A percentile compares a stretch with the other conserved stretches of the same genome.
phyloP scores from a whole-genome alignment of 2,797 vertebrate genomes.

The Malacoctenus gilli region DNA sequence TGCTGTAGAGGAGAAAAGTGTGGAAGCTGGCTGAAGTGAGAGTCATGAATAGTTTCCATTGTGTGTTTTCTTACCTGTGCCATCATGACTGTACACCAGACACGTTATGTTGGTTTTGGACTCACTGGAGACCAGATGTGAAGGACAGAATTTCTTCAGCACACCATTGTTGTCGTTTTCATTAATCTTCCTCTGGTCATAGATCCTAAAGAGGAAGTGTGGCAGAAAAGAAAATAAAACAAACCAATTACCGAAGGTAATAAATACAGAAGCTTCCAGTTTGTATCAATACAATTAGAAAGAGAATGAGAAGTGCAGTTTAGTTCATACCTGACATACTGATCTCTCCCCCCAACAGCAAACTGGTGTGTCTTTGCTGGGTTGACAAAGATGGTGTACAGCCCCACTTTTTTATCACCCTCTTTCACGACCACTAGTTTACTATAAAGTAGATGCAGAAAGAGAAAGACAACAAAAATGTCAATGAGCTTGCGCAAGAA shows the following conservation, averaged over 20 bases:
- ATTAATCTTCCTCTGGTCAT: slow-evolving; percentile 95
- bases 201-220: slow-evolving; percentile 90
- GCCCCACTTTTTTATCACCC: slow-evolving; percentile 94
- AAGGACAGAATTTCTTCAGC: slow-evolving; percentile 96
- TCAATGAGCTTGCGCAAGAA: not conserved
- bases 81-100: slow-evolving; percentile 96
- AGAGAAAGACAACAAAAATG: slow-evolving; percentile 21
- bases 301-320: no score
- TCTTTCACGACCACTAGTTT: slow-evolving; percentile 96
- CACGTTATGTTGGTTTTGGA: slow-evolving; percentile 98
- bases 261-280: no score
- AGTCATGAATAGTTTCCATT: no score
- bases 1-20: no score
- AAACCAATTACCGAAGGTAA: no score
- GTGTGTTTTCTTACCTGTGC: slow-evolving; percentile 83
- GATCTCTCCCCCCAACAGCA: slow-evolving; percentile 94
- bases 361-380: slow-evolving; percentile 94
- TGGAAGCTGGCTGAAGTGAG: no score
- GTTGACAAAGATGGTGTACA: slow-evolving; percentile 96
- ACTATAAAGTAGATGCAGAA: slow-evolving; percentile 72
- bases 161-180: slow-evolving; percentile 96
- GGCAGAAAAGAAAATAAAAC: no score
- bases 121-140: slow-evolving; percentile 94
- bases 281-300: no score
- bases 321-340: slow-evolving; percentile 90